Evolutionary conservation across 1,140 invertebrate species (phyloP), one percentile per base, ranked within the genome.

Genomic region (Polypedilum pembai): DNA sequence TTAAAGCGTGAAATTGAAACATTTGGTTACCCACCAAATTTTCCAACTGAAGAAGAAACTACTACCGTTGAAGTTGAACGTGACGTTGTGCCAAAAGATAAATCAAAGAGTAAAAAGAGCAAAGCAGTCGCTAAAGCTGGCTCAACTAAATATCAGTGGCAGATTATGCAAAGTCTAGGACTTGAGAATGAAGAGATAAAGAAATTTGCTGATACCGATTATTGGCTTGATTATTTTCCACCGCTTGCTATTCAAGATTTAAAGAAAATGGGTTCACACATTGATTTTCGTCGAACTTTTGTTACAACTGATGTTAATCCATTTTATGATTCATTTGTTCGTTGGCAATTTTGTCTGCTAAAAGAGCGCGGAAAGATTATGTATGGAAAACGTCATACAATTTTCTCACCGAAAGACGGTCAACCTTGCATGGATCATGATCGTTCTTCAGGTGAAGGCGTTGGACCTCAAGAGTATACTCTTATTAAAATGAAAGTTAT

Each of bases 381-480:
- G 82, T 99, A 95, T 87, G 98, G 98, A 33, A 99, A 99, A 85
- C 86, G 98, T 74, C 95, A 99, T 79, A 97, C 96, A 10, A 95
- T 99, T 77, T 99, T 91, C 84, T 99, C 97, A 0, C 96, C 97
- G 1, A 89, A 92, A 79, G 98, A 99, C 85, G 90, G 91, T 41
- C 98, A 99, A 82, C 98, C 98, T 2, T 99, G 98, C 82, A 99
- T 99, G 98, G 98, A 99, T 84, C 98, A 99, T 82, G 98, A 99
- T 83, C 87, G 98, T 78, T 90, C 92, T 33, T 87, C 89, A 73
- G 98, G 98, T 10, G 98, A 99, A 86, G 97, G 96, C 74, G 96
- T 99, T 69, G 97, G 94, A 0, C 95, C 96, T 8, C 96, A 98
- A 83, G 98, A 99, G 82, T 99, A 99, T 80, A 99, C 96, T 5